Conservation (phyloP, 37 sponge, comb jelly and placozoan species). For the Mnemiopsis leidyi region DNA sequence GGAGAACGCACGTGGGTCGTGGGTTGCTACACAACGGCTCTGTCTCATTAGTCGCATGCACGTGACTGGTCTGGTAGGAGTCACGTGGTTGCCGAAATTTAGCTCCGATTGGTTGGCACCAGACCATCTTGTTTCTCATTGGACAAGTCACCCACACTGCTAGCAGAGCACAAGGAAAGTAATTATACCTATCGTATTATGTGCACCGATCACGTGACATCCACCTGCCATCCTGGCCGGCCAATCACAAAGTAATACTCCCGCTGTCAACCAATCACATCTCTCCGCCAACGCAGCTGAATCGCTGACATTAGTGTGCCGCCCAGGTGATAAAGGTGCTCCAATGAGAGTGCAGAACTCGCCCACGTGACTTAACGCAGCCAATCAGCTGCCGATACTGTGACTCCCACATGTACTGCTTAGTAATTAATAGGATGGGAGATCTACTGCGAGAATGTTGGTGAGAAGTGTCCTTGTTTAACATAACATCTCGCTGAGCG, state of each 20-base stretch:
- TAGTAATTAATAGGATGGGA: background rate
- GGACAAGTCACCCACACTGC: background rate
- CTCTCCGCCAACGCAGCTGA: background rate
- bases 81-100: background rate
- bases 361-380: background rate
- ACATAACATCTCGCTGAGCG: too few relatives aligned
- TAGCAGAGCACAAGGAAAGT: constrained; percentile 23
- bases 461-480: background rate
- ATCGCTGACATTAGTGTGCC: background rate
- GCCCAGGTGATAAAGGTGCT: background rate
- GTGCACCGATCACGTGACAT: background rate
- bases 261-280: background rate
- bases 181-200: constrained; percentile 17
- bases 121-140: background rate
- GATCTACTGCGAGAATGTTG: background rate
- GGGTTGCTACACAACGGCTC: constrained; percentile 8
- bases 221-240: background rate
- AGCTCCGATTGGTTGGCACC: background rate
- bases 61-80: background rate
- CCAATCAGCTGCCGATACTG: background rate
- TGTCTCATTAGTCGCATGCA: background rate
- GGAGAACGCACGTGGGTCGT: background rate
- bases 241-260: background rate
- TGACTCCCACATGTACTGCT: constrained; percentile 36
- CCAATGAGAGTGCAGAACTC: background rate